Evolutionary conservation across 2,888 invertebrate species (phyloP), one percentile per base, ranked within the genome.

Genomic region (Alitta virens): DNA sequence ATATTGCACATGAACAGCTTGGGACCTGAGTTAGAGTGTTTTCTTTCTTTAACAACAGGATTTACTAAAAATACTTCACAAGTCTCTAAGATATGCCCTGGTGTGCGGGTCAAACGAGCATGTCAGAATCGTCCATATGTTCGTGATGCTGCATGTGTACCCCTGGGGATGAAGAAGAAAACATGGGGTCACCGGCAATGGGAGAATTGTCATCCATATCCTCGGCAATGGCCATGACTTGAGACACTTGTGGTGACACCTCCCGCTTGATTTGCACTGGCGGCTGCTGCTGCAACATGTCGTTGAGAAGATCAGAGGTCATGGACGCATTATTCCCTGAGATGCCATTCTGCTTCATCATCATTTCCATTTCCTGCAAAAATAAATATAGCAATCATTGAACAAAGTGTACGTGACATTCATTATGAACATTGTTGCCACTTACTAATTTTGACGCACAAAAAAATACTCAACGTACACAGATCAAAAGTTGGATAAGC

Each of bases 121-220:
- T 46, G n/a, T 46, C 46, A 21, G 46, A 18, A 18, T 46, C 46
- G n/a, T 46, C 46, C 46, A 46, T 46, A n/a, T n/a, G 5, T 7
- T 18, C 46, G 46, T 16, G 7, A n/a, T 21, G 18, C n/a, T 7
- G 46, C 18, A 21, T 5, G n/a, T 5, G 7, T 9, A 46, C n/a
- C 12, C 16, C 16, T 7, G 59, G 60, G 21, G 60, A 54, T n/a
- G 60, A 60, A 14, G 60, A 46, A 1, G 74, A 74, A 46, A 78
- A 63, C 76, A 77, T 75, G 2, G 77, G 76, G 52, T 78, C 78
- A 1, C 74, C 73, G n/a, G 71, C 70, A 26, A 76, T 71, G 0
- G 74, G 73, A 0, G 74, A 72, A n/a, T 67, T 65, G 50, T 75
- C 76, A 50, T 75, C 76, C 69, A 73, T 72, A 60, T 67, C 62